phyloP scores from a whole-genome alignment of 2,888 invertebrate genomes.

The Esperia sulphurella region DNA sequence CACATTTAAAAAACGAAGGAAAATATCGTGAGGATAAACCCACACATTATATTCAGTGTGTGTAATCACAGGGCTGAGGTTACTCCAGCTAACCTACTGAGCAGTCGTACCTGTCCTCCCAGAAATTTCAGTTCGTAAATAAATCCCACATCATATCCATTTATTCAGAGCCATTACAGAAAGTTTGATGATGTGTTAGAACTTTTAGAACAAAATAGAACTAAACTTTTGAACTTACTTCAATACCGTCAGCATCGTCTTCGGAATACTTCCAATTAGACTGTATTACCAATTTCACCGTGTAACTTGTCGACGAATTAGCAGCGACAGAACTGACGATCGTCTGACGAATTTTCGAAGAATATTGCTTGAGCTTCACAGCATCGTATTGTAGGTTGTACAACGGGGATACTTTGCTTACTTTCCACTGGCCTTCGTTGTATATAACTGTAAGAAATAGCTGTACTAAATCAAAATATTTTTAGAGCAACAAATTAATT shows the following conservation, averaged over 20 bases:
- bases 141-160: no score
- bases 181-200: no score
- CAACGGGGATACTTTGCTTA: conserved; percentile 60
- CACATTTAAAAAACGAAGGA: no score
- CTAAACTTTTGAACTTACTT: conserved; percentile 33
- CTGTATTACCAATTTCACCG: conserved; percentile 48
- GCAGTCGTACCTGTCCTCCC: no score
- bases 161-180: no score
- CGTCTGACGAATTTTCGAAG: conserved; percentile 57
- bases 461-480: neutral
- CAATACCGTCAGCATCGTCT: conserved; percentile 55
- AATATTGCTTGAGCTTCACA: conserved; percentile 64
- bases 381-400: conserved; percentile 49
- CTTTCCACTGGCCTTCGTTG: conserved; percentile 59
- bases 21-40: no score
- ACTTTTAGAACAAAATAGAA: no score
- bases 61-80: no score
- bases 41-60: no score
- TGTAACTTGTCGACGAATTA: conserved; percentile 43
- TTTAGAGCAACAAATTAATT: neutral
- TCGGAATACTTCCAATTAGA: conserved; percentile 54
- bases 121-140: no score
- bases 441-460: conserved; percentile 45
- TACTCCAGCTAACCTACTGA: no score
- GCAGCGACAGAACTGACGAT: conserved; percentile 43